phyloP scores from a whole-genome alignment of 2,797 vertebrate genomes.

The Onychomys torridus region DNA sequence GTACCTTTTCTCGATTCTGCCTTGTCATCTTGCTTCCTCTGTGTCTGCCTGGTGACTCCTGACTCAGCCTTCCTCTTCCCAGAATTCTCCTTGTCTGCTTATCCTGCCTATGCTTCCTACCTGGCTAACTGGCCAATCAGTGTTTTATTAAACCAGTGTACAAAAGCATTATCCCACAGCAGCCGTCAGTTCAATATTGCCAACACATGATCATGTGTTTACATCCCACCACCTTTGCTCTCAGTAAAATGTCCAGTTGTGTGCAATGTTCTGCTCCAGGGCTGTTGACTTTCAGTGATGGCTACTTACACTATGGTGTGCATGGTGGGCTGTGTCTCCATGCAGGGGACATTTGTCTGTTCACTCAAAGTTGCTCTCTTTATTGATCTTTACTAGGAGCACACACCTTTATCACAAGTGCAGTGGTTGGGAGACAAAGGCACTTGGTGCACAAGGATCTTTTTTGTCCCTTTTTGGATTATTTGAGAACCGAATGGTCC shows the following conservation, averaged over 20 bases:
- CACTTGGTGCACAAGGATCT: not conserved
- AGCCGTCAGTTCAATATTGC: not conserved
- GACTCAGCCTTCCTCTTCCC: no score
- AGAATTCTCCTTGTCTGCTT: no score
- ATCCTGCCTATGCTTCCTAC: no score
- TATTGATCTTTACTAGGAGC: not conserved
- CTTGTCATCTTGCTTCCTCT: no score
- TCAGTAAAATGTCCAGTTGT: not conserved
- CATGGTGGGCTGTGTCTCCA: no score
- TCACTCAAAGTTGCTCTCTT: not conserved
- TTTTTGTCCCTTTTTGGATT: not conserved
- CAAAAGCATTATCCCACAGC: no score
- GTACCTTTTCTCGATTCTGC: no score
- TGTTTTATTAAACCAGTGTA: no score
- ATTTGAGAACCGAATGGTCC: not conserved
- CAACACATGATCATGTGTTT: not conserved
- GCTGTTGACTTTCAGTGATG: not conserved
- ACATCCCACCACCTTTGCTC: not conserved
- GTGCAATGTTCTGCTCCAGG: not conserved
- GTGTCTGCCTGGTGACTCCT: no score
- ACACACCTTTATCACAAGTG: not conserved
- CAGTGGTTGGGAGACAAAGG: not conserved
- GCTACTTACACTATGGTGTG: no score
- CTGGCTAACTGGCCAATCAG: no score
- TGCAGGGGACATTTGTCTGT: not conserved